Evolutionary conservation across 1,140 invertebrate species (phyloP).

Genomic region (Streblospio benedicti): DNA sequence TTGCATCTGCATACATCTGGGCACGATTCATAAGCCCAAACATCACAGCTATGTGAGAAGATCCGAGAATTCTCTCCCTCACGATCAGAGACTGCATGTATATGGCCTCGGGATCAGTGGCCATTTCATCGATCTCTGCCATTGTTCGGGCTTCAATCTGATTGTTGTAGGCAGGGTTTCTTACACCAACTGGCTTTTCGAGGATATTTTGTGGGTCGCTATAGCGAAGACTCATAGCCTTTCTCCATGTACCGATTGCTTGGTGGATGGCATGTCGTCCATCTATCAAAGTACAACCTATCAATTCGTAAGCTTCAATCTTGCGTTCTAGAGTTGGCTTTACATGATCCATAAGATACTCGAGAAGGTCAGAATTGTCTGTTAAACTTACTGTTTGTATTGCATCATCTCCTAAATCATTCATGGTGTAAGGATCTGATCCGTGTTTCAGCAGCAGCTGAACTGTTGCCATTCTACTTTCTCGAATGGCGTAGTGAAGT

Average conservation of each 20-base stretch:
- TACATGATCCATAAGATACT: conserved; percentile 60
- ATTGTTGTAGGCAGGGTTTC: not conserved
- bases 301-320: conserved; percentile 73
- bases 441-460: conserved; percentile 68
- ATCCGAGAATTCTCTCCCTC: conserved; percentile 69
- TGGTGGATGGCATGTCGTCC: conserved; percentile 61
- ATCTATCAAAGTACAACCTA: conserved; percentile 76
- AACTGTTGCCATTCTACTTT: conserved; percentile 75
- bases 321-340: conserved; percentile 59
- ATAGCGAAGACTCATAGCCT: not conserved
- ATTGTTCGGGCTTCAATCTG: not conserved
- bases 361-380: conserved; percentile 70
- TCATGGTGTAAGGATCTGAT: conserved; percentile 63
- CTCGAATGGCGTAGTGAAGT: conserved; percentile 85
- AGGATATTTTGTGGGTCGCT: not conserved
- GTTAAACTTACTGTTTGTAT: conserved; percentile 80
- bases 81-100: conserved; percentile 74
- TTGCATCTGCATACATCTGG: conserved; percentile 74
- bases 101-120: conserved; percentile 68
- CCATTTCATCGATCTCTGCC: conserved; percentile 55
- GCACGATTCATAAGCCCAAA: conserved; percentile 67
- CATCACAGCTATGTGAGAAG: conserved; percentile 72
- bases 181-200: not conserved
- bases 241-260: conserved; percentile 50
- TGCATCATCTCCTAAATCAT: conserved; percentile 78